phyloP scores from a whole-genome alignment of 2,797 vertebrate genomes.

The Atherinosoma microstoma region DNA sequence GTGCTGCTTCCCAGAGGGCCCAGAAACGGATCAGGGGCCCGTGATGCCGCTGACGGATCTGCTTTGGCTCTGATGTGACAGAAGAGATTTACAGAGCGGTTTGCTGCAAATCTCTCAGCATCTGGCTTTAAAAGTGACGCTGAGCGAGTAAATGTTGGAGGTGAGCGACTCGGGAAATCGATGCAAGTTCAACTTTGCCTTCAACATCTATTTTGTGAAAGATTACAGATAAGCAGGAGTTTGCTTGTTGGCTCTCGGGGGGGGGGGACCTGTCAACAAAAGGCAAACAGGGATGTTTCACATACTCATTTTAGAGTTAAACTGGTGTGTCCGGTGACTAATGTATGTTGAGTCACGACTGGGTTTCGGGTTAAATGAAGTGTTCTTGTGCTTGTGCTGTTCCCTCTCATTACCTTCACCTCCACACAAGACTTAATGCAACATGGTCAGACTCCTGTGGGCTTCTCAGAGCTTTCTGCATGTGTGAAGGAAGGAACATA shows the following conservation, averaged over 20 bases:
- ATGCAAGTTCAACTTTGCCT: slow-evolving; percentile 14
- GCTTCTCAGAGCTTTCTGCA: neutral
- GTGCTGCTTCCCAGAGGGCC: slow-evolving; percentile 5
- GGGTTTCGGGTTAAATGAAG: neutral
- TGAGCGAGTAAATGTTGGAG: neutral
- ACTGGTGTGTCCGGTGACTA: no score
- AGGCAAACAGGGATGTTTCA: no score
- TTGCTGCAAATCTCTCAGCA: slow-evolving; percentile 26
- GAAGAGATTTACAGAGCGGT: slow-evolving; percentile 51
- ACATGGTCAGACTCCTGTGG: neutral
- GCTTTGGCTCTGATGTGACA: slow-evolving; percentile 38
- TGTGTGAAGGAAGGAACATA: neutral
- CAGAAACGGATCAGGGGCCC: slow-evolving; percentile 24
- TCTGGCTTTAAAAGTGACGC: slow-evolving; percentile 25
- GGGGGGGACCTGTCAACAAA: no score
- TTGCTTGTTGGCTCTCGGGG: no score
- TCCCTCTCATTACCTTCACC: neutral
- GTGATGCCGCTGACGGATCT: slow-evolving; percentile 19
- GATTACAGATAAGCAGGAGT: slow-evolving; percentile 8
- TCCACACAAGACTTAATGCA: neutral
- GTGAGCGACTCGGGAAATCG: slow-evolving; percentile 15
- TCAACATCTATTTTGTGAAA: slow-evolving; percentile 13
- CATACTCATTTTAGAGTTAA: no score
- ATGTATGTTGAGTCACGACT: no score
- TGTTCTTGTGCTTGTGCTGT: neutral